These are phyloP conservation scores for Brienomyrus longianalis DNA, from an alignment of 2,113 vertebrate genomes.

Conservation along the genomic window DNA sequence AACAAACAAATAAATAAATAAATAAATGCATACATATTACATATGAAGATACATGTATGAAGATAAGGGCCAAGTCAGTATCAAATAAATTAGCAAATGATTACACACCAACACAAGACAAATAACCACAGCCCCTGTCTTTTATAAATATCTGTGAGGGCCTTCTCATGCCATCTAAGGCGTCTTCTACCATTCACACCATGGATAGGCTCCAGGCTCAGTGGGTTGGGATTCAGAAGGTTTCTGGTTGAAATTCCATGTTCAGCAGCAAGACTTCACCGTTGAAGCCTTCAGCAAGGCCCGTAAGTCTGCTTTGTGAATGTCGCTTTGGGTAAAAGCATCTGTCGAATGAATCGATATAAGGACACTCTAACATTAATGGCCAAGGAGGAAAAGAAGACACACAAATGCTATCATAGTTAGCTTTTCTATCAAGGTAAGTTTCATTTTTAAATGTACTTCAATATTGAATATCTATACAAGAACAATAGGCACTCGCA, in stretches of 20 bases:
- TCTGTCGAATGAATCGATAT: background rate
- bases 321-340: background rate
- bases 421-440: background rate
- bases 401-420: background rate
- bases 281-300: background rate
- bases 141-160: background rate
- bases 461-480: background rate
- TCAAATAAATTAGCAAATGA: background rate
- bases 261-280: background rate
- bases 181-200: background rate
- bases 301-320: background rate
- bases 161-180: background rate
- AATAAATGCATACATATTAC: background rate
- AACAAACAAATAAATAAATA: background rate
- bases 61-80: background rate
- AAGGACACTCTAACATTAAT: background rate
- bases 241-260: background rate
- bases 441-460: background rate
- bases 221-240: background rate
- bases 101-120: background rate
- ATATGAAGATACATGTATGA: background rate
- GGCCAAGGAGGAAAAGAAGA: background rate
- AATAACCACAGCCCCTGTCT: background rate
- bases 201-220: background rate
- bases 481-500: background rate